A percentile compares a stretch with the other conserved stretches of the same genome.
Conservation (phyloP, 2,797 vertebrate genomes). For the Natrix natrix region DNA sequence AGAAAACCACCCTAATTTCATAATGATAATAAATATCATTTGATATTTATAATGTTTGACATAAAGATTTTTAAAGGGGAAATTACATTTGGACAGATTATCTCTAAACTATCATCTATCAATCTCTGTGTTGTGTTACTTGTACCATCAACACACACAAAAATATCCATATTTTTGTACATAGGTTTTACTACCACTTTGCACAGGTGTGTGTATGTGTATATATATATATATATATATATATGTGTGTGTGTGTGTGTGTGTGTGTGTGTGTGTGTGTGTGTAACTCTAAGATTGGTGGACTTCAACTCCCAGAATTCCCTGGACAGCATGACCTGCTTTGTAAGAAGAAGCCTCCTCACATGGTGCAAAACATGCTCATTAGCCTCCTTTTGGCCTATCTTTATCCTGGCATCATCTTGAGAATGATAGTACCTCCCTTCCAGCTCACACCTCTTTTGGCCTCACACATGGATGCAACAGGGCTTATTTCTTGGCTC, state of each 20-base stretch:
- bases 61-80: background rate
- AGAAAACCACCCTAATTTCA: background rate
- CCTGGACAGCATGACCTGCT: background rate
- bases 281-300: background rate
- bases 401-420: slow-evolving; percentile 1
- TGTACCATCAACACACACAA: background rate
- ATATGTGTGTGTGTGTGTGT: too few species aligned
- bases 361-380: background rate
- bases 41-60: background rate
- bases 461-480: background rate
- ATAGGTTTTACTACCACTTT: background rate
- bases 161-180: background rate
- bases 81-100: background rate
- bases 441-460: background rate
- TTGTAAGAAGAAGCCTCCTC: background rate
- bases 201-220: too few species aligned
- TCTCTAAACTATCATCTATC: background rate
- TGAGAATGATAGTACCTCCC: background rate
- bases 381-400: background rate
- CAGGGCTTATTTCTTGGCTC: background rate
- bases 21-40: background rate
- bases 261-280: too few species aligned
- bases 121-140: background rate
- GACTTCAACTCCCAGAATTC: background rate
- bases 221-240: too few species aligned